phyloP scores from a whole-genome alignment of 2,113 vertebrate species.

The Corvus cornix region DNA sequence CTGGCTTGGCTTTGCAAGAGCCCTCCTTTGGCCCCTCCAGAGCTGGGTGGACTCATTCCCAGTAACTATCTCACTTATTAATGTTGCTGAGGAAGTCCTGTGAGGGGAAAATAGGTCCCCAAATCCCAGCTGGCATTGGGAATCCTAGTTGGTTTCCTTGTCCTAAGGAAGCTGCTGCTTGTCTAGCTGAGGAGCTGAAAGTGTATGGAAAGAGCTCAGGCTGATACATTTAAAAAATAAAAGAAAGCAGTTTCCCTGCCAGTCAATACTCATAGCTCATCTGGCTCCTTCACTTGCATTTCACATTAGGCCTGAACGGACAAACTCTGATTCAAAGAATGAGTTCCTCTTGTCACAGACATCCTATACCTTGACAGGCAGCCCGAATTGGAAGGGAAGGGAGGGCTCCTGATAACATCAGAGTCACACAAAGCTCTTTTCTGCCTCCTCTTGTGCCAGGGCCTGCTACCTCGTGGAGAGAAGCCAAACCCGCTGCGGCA shows the following conservation, averaged over 20 bases:
- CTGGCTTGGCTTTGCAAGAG: background rate
- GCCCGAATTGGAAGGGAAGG: fast-evolving
- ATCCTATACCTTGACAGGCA: background rate
- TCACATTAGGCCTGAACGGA: background rate
- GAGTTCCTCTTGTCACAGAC: background rate
- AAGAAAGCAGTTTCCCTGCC: background rate
- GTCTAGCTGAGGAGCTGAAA: background rate
- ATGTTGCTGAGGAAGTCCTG: too few relatives aligned
- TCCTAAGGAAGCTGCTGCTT: background rate
- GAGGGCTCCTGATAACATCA: background rate
- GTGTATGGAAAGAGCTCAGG: background rate
- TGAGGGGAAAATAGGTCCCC: background rate
- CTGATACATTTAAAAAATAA: background rate
- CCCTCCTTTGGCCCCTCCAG: background rate
- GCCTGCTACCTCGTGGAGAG: slow-evolving; percentile 93
- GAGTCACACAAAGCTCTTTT: background rate
- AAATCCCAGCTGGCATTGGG: background rate
- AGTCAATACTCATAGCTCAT: background rate
- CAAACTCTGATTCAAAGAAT: background rate
- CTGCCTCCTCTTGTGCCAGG: slow-evolving; percentile 69
- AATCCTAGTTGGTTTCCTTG: background rate
- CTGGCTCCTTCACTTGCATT: background rate
- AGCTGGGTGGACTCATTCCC: fast-evolving
- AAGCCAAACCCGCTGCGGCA: slow-evolving; percentile 91
- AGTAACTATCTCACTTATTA: fast-evolving